Evolutionary conservation across 2,888 invertebrate species (phyloP), one percentile per base, ranked within the genome.

Genomic region (Linnaemya vulpina): DNA sequence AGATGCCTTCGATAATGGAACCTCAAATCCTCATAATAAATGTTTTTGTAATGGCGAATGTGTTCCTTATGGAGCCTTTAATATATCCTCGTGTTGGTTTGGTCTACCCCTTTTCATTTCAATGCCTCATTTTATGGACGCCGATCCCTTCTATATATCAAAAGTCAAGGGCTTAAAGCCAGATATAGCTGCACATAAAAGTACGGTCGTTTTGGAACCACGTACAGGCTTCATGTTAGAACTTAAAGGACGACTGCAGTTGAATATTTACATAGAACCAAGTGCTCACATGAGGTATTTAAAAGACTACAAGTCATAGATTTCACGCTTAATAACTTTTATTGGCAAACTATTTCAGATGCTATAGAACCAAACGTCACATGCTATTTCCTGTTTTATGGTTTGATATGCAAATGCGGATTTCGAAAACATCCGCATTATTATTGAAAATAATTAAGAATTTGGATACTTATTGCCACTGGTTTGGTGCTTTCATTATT

Each of bases 51-150:
- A 88, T 95, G 95, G 88, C 0, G 87, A 87, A 93, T 94, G 95
- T 84, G 95, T 96, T 89, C 96, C 96, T 86, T 94, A 94, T 0
- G 97, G 97, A 0, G 93, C 95, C 20, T 92, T 96, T 89, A 96
- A 97, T 90, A 94, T 96, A 20, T 95, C 96, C 0, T 92, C 95
- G 11, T 97, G 97, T 88, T 94, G 96, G 86, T 96, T 93, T 89
- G 96, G 96, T 10, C 95, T 97, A 0, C 97, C 98, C 0, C 94
- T 96, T 0, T 96, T 96, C 90, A 94, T 96, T 53, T 96, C 97
- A 0, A 94, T 96, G 87, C 98, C 98, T 0, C 97, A 98, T 93
- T 98, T 96, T 92, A 93, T 95, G 89, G 94, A 95, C 88, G 97
- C 94, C 0, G 97, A 97, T 92, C 94, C 95, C 0, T 93, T 92